phyloP scores from a whole-genome alignment of 2,888 invertebrate species.

The Osedax fenrisi region DNA sequence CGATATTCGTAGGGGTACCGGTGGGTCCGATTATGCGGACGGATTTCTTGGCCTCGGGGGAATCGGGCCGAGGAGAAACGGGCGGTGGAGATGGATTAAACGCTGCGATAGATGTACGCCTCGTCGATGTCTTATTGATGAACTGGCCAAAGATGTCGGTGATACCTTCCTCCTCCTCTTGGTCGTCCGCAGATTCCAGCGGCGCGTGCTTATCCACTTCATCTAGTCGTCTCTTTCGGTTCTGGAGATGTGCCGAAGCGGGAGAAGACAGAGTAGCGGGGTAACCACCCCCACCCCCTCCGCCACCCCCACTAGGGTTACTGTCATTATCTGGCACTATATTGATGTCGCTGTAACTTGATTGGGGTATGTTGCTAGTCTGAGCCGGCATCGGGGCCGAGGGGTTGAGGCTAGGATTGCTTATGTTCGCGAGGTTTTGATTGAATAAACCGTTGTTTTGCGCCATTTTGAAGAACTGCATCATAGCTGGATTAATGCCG shows the following conservation, averaged over 20 bases:
- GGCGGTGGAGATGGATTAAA: neutral
- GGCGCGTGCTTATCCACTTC: too few relatives aligned
- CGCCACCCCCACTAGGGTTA: neutral
- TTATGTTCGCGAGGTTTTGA: too few relatives aligned
- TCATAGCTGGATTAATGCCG: neutral
- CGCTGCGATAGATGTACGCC: neutral
- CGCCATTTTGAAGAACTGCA: neutral
- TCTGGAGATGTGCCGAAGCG: neutral
- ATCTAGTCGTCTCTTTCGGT: neutral
- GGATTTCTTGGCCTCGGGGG: too few relatives aligned
- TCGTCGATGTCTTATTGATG: neutral
- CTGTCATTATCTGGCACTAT: too few relatives aligned
- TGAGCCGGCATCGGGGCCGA: neutral
- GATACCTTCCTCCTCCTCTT: neutral
- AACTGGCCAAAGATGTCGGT: neutral
- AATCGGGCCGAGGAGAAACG: too few relatives aligned
- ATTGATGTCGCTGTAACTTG: neutral
- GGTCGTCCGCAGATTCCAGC: too few relatives aligned
- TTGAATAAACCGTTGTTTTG: neutral
- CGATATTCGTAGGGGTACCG: too few relatives aligned
- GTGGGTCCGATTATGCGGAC: too few relatives aligned
- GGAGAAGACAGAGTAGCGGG: neutral
- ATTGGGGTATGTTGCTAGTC: neutral
- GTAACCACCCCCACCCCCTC: neutral
- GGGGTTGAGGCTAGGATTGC: too few relatives aligned